phyloP scores from a whole-genome alignment of 1,140 invertebrate genomes.

The Scaptomyza graminum region DNA sequence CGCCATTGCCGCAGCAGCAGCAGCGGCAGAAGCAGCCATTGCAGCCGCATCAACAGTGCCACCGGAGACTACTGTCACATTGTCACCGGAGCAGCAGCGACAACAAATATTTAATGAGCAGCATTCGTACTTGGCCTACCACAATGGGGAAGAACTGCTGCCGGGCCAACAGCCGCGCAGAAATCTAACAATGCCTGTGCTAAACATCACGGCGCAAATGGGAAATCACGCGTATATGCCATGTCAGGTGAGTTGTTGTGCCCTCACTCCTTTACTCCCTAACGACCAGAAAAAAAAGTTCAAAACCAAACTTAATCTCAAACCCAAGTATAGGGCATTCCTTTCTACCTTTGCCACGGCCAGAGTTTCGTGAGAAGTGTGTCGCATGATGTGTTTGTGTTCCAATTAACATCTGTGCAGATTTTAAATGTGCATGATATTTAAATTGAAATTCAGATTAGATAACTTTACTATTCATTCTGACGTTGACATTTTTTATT shows the following conservation, averaged over 20 bases:
- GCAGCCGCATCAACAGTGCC: slow-evolving; percentile 51
- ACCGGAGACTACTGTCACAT: slow-evolving; percentile 49
- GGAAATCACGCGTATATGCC: slow-evolving; percentile 94
- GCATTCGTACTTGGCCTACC: slow-evolving; percentile 68
- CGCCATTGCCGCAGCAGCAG: slow-evolving; percentile 47
- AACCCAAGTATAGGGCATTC: neutral
- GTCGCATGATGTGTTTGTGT: neutral
- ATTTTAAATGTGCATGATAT: neutral
- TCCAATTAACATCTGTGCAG: neutral
- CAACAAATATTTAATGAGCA: slow-evolving; percentile 73
- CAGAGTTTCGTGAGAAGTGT: neutral
- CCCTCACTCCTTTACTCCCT: neutral
- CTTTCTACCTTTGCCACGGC: neutral
- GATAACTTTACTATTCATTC: too few relatives aligned
- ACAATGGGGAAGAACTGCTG: slow-evolving; percentile 46
- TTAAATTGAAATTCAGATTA: too few relatives aligned
- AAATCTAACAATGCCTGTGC: slow-evolving; percentile 76
- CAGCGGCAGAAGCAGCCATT: slow-evolving; percentile 39
- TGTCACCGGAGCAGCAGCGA: slow-evolving; percentile 64
- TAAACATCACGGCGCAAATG: slow-evolving; percentile 93
- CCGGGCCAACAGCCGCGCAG: slow-evolving; percentile 40
- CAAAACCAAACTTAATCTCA: neutral
- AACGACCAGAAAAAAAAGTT: neutral
- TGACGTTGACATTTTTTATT: too few relatives aligned
- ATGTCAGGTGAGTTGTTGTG: slow-evolving; percentile 88